Base-by-base conservation (phyloP, 2,797 vertebrate species). In the Macropodus opercularis region DNA sequence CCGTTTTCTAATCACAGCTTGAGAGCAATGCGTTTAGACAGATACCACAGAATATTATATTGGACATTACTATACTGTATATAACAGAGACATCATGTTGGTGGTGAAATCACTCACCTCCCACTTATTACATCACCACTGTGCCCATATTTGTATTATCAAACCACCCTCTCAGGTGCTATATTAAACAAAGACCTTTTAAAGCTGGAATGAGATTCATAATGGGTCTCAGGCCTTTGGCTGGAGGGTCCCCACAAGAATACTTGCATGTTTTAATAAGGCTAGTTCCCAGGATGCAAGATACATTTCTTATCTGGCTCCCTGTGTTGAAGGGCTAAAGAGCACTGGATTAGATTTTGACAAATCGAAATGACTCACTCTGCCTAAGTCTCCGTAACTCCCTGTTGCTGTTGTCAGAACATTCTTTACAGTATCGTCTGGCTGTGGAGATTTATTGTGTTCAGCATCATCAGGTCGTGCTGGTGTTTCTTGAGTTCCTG, bases 261-360 rank as follows among this genome's bases (percentile, higher is more conserved):
- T 60, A 69, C 69, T 47, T 58, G 32, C 63, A 62, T 57, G 46
- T 60, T 79, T 79, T 72, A 79, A 79, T 81, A 67, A 79, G 64
- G 31, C 69, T 26, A 53, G 27, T 11, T 81, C 68, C 69, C 76
- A 46, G 24, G 55, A 70, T 23, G 51, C 19, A 12, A 15, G 27
- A 49, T 59, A 56, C 57, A 65, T 68, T 56, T 70, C 51, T 55
- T 56, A 64, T 73, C 40, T 56, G 57, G 60, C 48, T 63, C 47
- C 62, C 51, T 52, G 53, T 24, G 44, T 36, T 54, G 62, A 62
- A 54, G 14, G 39, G 53, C 29, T 65, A 49, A 55, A 64, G 70
- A 56, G 56, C 29, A 14, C 31, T 18, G 18, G 66, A 69, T 75
- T 57, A 49, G 17, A 72, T 52, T 68, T 75, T 70, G 74, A 78